These are phyloP conservation scores for Stigmatopora argus DNA, from an alignment of 2,113 vertebrate genomes.

Conservation along the genomic window DNA sequence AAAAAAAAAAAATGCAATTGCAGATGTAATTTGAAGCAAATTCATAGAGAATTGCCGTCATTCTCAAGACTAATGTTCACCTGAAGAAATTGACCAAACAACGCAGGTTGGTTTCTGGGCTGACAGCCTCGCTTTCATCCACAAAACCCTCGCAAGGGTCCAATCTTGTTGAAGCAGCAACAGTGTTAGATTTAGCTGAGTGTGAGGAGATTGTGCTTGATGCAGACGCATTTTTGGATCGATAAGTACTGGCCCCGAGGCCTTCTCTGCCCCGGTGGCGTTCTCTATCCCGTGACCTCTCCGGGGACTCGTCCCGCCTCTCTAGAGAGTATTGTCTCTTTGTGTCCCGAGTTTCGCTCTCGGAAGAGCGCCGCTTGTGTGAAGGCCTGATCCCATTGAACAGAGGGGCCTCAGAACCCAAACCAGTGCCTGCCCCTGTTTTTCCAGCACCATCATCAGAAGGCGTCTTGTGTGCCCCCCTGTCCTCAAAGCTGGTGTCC, in stretches of 20 bases:
- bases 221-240: constrained; percentile 52
- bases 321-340: constrained; percentile 91
- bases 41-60: not conserved
- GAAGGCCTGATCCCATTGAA: constrained; percentile 75
- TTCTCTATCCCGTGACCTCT: constrained; percentile 54
- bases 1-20: not conserved
- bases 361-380: constrained; percentile 87
- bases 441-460: constrained; percentile 28
- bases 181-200: constrained; percentile 48
- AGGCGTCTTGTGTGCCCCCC: constrained; percentile 24
- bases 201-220: constrained; percentile 38
- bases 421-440: constrained; percentile 34
- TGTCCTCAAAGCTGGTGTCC: constrained; percentile 79
- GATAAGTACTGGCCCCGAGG: constrained; percentile 37
- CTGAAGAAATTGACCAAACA: constrained; percentile 96
- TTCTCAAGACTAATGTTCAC: constrained; percentile 24
- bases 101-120: constrained; percentile 87
- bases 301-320: constrained; percentile 63
- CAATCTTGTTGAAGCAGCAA: constrained; percentile 43
- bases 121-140: constrained; percentile 73
- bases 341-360: constrained; percentile 83
- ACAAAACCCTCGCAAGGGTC: constrained; percentile 49
- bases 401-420: constrained; percentile 44
- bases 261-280: constrained; percentile 63
- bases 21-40: not conserved